Base-by-base conservation (phyloP, 2,113 vertebrate genomes). In the Hassar affinis region DNA sequence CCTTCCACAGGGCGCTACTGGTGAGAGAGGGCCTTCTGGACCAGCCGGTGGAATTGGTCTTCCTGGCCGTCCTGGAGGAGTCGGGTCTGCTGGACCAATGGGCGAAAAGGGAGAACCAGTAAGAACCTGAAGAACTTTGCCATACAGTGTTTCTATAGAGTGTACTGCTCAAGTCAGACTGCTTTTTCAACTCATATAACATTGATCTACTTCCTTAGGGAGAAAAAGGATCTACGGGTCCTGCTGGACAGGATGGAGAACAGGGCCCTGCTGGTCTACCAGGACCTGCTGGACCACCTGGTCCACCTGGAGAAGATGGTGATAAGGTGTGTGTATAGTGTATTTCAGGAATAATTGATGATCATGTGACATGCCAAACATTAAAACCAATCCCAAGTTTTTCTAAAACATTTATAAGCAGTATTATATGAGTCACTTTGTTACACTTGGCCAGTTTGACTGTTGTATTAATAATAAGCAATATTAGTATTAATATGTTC, bases 51-150 rank as follows among this genome's bases (percentile, higher is more conserved):
- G 93, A 57, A 97, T 98, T 62, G 97, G 97, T 18, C 92, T 95
- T 81, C 96, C 96, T 0, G 97, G 97, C 11, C 95, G 94, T 9
- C 85, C 93, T 0, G 97, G 97, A 6, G 86, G 87, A 0, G 88
- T 92, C 59, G 97, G 97, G 1, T 93, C 95, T 27, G 86, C 92
- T 1, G 97, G 97, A 76, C 95, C 96, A 0, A 79, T 90, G 80
- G 96, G 97, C 22, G 97, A 98, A 91, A 98, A 96, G 87, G 97
- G 97, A 81, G 94, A 95, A 86, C 95, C 94, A 62, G 97, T 98
- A 94, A 93, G 95, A 80, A 69, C 33, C 7, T 11, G 47, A 56
- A 74, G 47, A 49, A 76, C 77, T 83, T 81, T 79, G 71, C 17
- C 45, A 56, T 86, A 56, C 18, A 74, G 0, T 42, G 38, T 42